phyloP scores from a whole-genome alignment of 2,888 invertebrate species.

The Drosophila vallismaia region DNA sequence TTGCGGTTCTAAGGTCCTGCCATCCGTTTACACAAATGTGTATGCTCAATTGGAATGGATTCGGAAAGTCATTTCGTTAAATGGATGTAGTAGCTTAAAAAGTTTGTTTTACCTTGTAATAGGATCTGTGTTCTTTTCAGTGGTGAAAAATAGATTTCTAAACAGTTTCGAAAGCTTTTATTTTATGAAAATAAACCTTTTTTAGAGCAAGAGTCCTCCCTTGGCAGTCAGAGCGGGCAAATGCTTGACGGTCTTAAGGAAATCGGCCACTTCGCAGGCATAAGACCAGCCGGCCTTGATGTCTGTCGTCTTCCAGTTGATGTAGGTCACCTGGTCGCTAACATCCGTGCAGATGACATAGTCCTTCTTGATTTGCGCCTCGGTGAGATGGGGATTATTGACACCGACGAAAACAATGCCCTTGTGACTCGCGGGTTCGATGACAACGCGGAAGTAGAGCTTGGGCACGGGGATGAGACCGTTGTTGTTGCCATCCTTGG shows the following conservation, averaged over 20 bases:
- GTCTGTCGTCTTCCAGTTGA: conserved; percentile 77
- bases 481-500: conserved; percentile 77
- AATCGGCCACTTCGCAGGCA: conserved; percentile 78
- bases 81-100: not conserved
- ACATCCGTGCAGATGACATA: conserved; percentile 80
- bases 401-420: conserved; percentile 86
- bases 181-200: conserved; percentile 3
- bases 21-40: conserved; percentile 61
- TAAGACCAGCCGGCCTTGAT: conserved; percentile 80
- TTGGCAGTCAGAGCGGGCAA: conserved; percentile 72
- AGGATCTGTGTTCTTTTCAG: not conserved
- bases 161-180: conserved; percentile 21
- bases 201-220: conserved; percentile 72
- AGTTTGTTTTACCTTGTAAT: not conserved
- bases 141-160: conserved; percentile 20
- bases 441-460: conserved; percentile 86
- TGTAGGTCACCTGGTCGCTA: conserved; percentile 74
- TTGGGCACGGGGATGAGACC: conserved; percentile 85
- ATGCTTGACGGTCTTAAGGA: conserved; percentile 69
- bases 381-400: conserved; percentile 82
- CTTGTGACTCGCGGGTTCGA: conserved; percentile 83
- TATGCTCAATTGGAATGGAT: conserved; percentile 21
- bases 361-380: conserved; percentile 74
- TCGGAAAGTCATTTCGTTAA: not conserved
- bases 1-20: conserved; percentile 43